A percentile compares a stretch with the other conserved stretches of the same genome.
Conservation (phyloP, 2,888 invertebrate genomes). For the Encarsia formosa region DNA sequence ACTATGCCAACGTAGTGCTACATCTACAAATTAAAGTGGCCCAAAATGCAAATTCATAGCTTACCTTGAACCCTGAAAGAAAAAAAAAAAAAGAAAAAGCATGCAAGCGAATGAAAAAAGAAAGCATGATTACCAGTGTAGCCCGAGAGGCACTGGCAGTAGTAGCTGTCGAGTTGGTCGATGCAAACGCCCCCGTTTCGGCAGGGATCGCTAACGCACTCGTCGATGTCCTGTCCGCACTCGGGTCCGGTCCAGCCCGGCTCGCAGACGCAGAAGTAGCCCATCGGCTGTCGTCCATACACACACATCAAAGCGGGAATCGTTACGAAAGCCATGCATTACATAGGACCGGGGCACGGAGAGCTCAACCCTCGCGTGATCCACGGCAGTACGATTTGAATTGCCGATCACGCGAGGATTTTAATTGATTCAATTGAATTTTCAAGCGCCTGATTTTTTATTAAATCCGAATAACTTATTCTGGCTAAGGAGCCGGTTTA, state of each 20-base stretch:
- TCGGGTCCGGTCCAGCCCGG: constrained; percentile 65
- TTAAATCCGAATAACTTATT: too few species aligned
- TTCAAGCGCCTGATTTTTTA: too few species aligned
- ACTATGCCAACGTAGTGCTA: too few species aligned
- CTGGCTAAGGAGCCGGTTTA: too few species aligned
- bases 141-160: constrained; percentile 59
- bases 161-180: constrained; percentile 55
- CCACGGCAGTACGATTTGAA: too few species aligned
- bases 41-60: too few species aligned
- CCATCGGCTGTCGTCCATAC: constrained; percentile 47
- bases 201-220: constrained; percentile 61
- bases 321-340: too few species aligned
- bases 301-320: not conserved
- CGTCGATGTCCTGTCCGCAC: constrained; percentile 57
- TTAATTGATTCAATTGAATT: too few species aligned
- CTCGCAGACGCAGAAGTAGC: constrained; percentile 68
- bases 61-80: not conserved
- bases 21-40: not conserved
- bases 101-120: not conserved
- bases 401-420: too few species aligned
- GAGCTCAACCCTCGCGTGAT: too few species aligned
- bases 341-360: too few species aligned
- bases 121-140: constrained; percentile 53
- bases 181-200: constrained; percentile 63
- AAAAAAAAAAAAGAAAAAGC: not conserved